phyloP scores from a whole-genome alignment of 2,888 invertebrate genomes.

The Coenonympha glycerion region DNA sequence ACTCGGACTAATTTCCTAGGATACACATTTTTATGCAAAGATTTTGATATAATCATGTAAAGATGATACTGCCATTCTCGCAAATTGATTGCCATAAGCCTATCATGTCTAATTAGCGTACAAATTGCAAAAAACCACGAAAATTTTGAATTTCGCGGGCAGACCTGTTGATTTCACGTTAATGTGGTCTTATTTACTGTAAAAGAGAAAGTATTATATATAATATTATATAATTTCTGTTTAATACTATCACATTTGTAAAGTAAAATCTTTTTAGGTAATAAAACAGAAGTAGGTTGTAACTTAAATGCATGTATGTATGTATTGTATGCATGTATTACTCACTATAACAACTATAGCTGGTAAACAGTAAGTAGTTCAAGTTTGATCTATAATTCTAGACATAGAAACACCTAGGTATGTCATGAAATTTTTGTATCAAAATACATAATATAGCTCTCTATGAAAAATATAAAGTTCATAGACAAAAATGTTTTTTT shows the following conservation, averaged over 20 bases:
- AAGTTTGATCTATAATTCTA: not conserved
- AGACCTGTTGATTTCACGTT: too few relatives aligned
- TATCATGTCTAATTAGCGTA: too few relatives aligned
- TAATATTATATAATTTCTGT: not conserved
- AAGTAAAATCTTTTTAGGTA: not conserved
- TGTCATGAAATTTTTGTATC: slow-evolving; percentile 26
- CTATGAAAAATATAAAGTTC: slow-evolving; percentile 18
- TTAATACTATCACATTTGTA: not conserved
- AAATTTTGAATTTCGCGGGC: too few relatives aligned
- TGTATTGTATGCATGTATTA: not conserved
- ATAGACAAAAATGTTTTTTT: slow-evolving; percentile 9
- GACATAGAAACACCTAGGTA: slow-evolving; percentile 3
- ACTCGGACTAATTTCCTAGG: too few relatives aligned
- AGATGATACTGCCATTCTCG: too few relatives aligned
- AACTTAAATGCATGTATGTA: slow-evolving; percentile 23
- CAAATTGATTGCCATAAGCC: too few relatives aligned
- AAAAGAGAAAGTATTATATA: not conserved
- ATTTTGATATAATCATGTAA: too few relatives aligned
- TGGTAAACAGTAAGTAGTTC: not conserved
- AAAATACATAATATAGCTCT: slow-evolving; percentile 17
- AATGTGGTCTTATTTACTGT: not conserved
- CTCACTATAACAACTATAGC: not conserved
- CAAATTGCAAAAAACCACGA: too few relatives aligned
- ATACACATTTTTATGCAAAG: too few relatives aligned
- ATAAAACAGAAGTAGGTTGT: not conserved